Conservation (phyloP, 2,797 vertebrate species). For the Lagodon rhomboides region DNA sequence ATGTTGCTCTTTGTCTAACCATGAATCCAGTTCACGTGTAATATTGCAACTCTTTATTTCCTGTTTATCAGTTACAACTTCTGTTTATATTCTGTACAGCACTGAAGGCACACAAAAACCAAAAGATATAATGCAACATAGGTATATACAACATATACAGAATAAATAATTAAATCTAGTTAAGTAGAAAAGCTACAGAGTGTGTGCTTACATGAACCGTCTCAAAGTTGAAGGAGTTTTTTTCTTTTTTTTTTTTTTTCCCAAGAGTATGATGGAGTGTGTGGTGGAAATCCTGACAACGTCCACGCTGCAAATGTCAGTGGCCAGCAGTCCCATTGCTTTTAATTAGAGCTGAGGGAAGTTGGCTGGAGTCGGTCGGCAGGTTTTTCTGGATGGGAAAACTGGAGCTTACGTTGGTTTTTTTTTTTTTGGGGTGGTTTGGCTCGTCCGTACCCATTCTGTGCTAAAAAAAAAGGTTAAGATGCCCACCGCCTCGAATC, state of each 20-base stretch:
- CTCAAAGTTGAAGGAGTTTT: slow-evolving; percentile 57
- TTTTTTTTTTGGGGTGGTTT: background rate
- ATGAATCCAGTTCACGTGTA: slow-evolving; percentile 26
- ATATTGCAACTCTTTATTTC: slow-evolving; percentile 84
- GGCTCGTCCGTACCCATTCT: slow-evolving; percentile 18
- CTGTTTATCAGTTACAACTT: slow-evolving; percentile 82
- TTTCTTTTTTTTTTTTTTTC: too few relatives aligned
- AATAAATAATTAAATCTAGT: slow-evolving; percentile 96
- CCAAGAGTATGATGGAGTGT: slow-evolving; percentile 35
- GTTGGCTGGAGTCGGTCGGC: slow-evolving; percentile 33
- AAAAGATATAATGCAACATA: slow-evolving; percentile 86
- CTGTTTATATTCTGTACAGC: slow-evolving; percentile 87
- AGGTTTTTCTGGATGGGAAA: slow-evolving; percentile 7
- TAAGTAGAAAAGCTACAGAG: slow-evolving; percentile 89
- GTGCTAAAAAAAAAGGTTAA: slow-evolving; percentile 41
- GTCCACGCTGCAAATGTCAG: slow-evolving; percentile 50
- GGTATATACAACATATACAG: slow-evolving; percentile 96
- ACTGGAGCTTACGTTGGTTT: background rate
- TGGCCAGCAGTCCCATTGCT: slow-evolving; percentile 43
- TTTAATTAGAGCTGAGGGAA: slow-evolving; percentile 13
- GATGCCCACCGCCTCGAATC: slow-evolving; percentile 13
- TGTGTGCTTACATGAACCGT: slow-evolving; percentile 83
- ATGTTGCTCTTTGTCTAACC: background rate
- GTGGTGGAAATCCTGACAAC: slow-evolving; percentile 42
- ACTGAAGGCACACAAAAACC: slow-evolving; percentile 92